Evolutionary conservation across 64 coral and sea anemone species (phyloP), one percentile per base, ranked within the genome.

Genomic region (Hydrozoanthus tunicans): DNA sequence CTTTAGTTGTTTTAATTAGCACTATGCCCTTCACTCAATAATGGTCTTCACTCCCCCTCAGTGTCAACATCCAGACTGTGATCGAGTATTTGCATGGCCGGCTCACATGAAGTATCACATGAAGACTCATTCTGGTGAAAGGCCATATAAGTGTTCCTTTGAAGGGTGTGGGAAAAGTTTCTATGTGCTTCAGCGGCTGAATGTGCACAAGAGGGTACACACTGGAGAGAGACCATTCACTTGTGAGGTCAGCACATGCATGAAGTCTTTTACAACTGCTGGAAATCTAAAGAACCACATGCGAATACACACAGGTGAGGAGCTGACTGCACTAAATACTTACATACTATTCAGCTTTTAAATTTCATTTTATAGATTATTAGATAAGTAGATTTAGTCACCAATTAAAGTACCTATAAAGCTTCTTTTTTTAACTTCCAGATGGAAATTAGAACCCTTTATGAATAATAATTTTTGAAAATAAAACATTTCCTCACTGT

Each of bases 231-330:
- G 95, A 52, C 95, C 95, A 1, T 96, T 89, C 68, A 94, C 70
- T 5, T 96, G 95, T 75, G 73, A 96, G 12, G 92, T 96, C 4
- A 92, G 89, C 32, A 84, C 91, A 3, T 96, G 95, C 70, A 79
- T 78, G 92, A 96, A 96, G 55, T 91, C 95, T 8, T 96, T 96
- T 64, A 96, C 92, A 20, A 96, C 95, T 62, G 92, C 93, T 83
- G 95, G 95, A 82, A 96, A 96, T 77, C 88, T 96, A 25, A 96
- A 96, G 74, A 96, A 96, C 68, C 95, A 96, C 71, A 96, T 96
- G 95, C 66, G 95, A 51, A 96, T 96, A 94, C 95, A 96, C 78
- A 96, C 95, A 56, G 95, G 95, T 96, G 15, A 69, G 89, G 15
- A 69, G 89, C 82, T 26, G 6, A 4, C 32, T 17, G 32, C 32